Conservation (phyloP, 1,140 invertebrate species). For the Mya arenaria region DNA sequence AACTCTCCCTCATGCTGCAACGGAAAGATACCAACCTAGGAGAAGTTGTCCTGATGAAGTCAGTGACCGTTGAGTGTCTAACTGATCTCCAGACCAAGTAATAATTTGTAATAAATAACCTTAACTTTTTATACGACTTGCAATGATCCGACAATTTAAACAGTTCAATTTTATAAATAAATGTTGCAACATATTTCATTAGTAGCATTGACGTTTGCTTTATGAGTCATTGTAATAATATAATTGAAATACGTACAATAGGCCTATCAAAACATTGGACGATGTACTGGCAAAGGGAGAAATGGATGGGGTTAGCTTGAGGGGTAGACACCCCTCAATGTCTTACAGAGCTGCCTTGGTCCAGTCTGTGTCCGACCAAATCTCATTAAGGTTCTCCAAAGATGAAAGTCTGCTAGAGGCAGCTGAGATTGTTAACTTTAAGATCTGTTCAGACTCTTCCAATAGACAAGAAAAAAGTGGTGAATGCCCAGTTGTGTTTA, state of each 20-base stretch:
- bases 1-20: background rate
- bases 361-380: background rate
- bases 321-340: background rate
- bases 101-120: too few relatives aligned
- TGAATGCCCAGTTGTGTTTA: too few relatives aligned
- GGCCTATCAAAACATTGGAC: background rate
- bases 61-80: background rate
- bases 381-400: background rate
- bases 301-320: background rate
- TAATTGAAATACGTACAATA: background rate
- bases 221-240: background rate
- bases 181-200: background rate
- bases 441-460: too few relatives aligned
- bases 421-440: constrained; percentile 15
- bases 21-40: background rate
- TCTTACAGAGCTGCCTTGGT: background rate
- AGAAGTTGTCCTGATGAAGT: background rate
- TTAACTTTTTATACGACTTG: too few relatives aligned
- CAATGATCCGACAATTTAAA: too few relatives aligned
- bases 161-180: too few relatives aligned
- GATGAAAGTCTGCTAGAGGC: background rate
- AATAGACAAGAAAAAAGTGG: too few relatives aligned
- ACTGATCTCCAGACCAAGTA: background rate
- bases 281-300: background rate
- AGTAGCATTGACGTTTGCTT: background rate